These are phyloP conservation scores for Noctua janthe DNA, from an alignment of 2,888 invertebrate genomes.

Conservation along the genomic window DNA sequence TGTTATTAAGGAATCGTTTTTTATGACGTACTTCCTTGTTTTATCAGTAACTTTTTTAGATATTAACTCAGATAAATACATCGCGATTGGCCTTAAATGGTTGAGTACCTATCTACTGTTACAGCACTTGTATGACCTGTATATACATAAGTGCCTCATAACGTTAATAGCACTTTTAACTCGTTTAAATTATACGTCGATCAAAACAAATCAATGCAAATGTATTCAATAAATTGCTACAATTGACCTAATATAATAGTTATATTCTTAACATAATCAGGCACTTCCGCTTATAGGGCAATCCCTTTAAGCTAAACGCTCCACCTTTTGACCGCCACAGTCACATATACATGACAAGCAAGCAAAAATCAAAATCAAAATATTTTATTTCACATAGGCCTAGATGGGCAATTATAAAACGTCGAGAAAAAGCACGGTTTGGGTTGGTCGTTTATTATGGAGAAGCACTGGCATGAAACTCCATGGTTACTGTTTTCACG, in stretches of 20 bases:
- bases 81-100: neutral
- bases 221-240: neutral
- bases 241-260: neutral
- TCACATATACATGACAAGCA: too few relatives aligned
- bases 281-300: neutral
- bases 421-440: too few relatives aligned
- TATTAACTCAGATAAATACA: neutral
- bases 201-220: neutral
- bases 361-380: too few relatives aligned
- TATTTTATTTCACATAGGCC: too few relatives aligned
- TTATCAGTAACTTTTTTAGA: neutral
- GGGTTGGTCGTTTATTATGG: too few relatives aligned
- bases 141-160: neutral
- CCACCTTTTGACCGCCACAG: too few relatives aligned
- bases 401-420: too few relatives aligned
- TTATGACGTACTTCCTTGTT: neutral
- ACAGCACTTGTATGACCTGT: neutral
- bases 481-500: too few relatives aligned
- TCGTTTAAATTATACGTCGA: neutral
- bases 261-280: neutral
- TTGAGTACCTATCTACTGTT: neutral
- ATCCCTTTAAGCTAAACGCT: neutral
- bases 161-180: neutral
- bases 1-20: constrained; percentile 11
- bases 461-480: too few relatives aligned